Base-by-base conservation (phyloP, 2,888 invertebrate genomes). In the Syrphus vitripennis region DNA sequence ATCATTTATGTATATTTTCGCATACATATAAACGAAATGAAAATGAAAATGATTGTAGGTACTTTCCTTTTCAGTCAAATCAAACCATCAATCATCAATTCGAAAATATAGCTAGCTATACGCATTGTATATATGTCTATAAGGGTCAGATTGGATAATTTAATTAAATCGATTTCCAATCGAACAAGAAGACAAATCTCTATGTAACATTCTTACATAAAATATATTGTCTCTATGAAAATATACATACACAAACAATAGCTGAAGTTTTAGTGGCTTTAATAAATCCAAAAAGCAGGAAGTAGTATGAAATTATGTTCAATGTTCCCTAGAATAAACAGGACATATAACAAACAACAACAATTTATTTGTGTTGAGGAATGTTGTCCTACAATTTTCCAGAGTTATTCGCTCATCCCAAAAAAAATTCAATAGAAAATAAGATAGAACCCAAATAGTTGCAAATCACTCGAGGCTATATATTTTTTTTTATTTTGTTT, bases 21-120 rank as follows among this genome's bases (percentile, higher is more conserved):
- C n/a, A n/a, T n/a, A n/a, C n/a, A n/a, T n/a, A n/a, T n/a, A n/a
- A n/a, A n/a, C n/a, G n/a, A n/a, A n/a, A n/a, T 26, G 12, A 26
- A 21, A 50, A 3, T 34, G 31, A 16, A 45, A 65, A 65, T 45
- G 42, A 65, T 31, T 45, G 16, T 19, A 57, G 10, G 5, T 37
- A 59, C 12, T 65, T 65, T 45, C 45, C 29, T 12, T 65, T 65
- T 65, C 65, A 45, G 29, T 65, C 65, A 31, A 65, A 65, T 65
- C 65, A 65, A 65, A 42, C 45, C 45, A 65, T 65, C 45, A 65
- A 65, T 65, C 65, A 65, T 65, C 65, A 31, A 65, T 19, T 31
- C 0, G 14, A 45, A 65, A n/a, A n/a, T n/a, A n/a, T n/a, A n/a
- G n/a, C n/a, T n/a, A n/a, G n/a, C n/a, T n/a, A n/a, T n/a, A n/a